Evolutionary conservation across 2,888 invertebrate species (phyloP).

Genomic region (Elegia similella): DNA sequence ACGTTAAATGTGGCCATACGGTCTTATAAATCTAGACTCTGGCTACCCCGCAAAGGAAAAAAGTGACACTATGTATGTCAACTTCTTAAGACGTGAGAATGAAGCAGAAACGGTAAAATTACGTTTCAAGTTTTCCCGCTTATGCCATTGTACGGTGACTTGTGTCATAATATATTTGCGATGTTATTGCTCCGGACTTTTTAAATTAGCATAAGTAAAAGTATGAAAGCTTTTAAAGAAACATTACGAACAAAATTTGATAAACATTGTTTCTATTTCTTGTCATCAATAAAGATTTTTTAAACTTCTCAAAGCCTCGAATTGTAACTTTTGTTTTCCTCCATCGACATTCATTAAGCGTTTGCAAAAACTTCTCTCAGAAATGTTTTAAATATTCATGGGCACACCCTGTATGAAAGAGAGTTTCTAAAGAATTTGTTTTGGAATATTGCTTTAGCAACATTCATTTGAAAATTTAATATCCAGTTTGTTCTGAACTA

Average conservation of each 20-base stretch:
- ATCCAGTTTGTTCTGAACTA: not conserved
- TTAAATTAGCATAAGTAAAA: constrained; percentile 55
- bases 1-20: too few relatives aligned
- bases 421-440: not conserved
- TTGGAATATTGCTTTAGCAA: not conserved
- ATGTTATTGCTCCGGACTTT: constrained; percentile 49
- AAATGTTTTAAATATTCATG: constrained; percentile 24
- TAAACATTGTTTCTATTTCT: constrained; percentile 44
- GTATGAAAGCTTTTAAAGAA: constrained; percentile 56
- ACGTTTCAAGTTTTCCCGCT: constrained; percentile 56
- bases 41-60: too few relatives aligned
- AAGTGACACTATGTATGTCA: too few relatives aligned
- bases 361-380: constrained; percentile 24
- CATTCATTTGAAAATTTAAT: not conserved
- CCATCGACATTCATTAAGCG: constrained; percentile 32
- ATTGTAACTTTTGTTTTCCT: constrained; percentile 32
- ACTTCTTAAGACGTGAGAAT: not conserved
- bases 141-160: constrained; percentile 51
- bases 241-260: constrained; percentile 46
- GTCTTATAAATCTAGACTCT: too few relatives aligned
- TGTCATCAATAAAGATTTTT: constrained; percentile 36
- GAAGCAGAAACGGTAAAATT: constrained; percentile 48
- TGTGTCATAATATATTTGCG: constrained; percentile 53
- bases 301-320: constrained; percentile 28
- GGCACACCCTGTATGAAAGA: constrained; percentile 1